These are phyloP conservation scores for Acanthosepion lycidas DNA, from an alignment of 2,888 invertebrate genomes.

Conservation along the genomic window DNA sequence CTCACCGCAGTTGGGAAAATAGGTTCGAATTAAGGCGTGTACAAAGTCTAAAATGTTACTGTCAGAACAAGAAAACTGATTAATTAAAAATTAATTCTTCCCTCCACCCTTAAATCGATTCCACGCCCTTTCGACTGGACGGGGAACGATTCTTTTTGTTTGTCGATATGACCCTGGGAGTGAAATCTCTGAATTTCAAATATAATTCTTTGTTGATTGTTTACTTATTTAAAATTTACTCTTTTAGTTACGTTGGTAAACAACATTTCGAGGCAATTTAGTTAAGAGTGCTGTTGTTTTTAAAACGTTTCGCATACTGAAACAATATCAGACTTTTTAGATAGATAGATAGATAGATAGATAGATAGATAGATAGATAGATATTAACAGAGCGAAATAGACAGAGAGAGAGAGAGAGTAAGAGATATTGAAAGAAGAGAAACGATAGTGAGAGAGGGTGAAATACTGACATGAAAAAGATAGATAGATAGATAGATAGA, in stretches of 20 bases:
- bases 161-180: neutral
- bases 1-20: neutral
- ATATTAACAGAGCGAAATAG: no score
- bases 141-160: neutral
- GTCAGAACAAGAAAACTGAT: neutral
- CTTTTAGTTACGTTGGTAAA: neutral
- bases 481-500: no score
- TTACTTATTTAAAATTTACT: neutral
- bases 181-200: neutral
- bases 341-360: no score
- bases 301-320: no score
- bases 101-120: neutral
- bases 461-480: no score
- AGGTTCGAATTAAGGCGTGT: neutral
- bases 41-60: neutral
- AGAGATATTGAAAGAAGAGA: no score
- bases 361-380: no score
- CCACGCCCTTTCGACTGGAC: neutral
- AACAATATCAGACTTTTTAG: no score
- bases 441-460: no score
- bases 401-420: no score
- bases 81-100: neutral
- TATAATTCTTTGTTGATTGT: neutral
- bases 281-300: no score
- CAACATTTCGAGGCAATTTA: no score